Conservation (phyloP, 2,797 vertebrate genomes). For the Sardinella longiceps region DNA sequence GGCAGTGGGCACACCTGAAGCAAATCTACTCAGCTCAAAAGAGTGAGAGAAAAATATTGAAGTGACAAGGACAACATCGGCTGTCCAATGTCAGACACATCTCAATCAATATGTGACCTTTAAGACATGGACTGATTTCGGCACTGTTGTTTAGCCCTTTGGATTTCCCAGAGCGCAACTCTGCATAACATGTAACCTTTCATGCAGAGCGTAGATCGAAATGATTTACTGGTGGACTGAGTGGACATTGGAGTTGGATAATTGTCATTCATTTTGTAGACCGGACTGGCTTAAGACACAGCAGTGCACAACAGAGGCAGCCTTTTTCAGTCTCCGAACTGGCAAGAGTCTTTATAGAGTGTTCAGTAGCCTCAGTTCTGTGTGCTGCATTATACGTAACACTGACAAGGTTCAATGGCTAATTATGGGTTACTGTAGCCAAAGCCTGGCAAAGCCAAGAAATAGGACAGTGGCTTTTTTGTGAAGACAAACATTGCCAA, state of each 20-base stretch:
- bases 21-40: background rate
- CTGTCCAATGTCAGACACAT: background rate
- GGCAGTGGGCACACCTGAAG: background rate
- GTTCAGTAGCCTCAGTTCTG: conserved; percentile 12
- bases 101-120: conserved; percentile 2
- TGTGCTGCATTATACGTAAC: conserved; percentile 15
- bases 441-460: background rate
- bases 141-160: background rate
- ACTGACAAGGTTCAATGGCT: conserved; percentile 17
- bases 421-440: conserved; percentile 20
- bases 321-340: conserved; percentile 15
- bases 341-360: conserved; percentile 21
- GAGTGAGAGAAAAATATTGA: background rate
- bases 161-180: background rate
- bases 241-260: background rate
- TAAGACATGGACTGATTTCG: conserved; percentile 3
- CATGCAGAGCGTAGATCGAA: background rate
- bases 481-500: background rate
- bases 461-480: conserved; percentile 11
- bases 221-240: background rate
- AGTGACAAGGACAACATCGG: background rate
- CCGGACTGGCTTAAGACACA: background rate
- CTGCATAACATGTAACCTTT: conserved; percentile 23
- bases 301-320: background rate
- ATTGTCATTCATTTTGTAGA: background rate